Evolutionary conservation across 2,888 invertebrate species (phyloP).

Genomic region (Caenorhabditis imperialis): DNA sequence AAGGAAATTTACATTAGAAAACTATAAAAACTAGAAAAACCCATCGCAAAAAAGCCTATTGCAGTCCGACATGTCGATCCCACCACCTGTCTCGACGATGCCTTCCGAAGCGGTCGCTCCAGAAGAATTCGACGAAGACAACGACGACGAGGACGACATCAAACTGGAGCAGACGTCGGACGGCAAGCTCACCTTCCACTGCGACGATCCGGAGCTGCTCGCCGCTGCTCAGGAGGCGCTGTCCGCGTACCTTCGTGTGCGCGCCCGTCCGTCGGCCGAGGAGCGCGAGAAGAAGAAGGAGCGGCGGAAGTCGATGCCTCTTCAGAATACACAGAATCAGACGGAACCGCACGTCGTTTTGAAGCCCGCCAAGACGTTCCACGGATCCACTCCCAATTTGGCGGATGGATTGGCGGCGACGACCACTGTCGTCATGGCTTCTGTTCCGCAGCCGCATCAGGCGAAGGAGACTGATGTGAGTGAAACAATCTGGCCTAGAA

Average conservation of each 20-base stretch:
- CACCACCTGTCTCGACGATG: slow-evolving; percentile 15
- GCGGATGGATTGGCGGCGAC: slow-evolving; percentile 55
- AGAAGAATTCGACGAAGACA: slow-evolving; percentile 54
- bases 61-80: slow-evolving; percentile 33
- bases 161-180: slow-evolving; percentile 71
- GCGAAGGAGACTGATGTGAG: too few relatives aligned
- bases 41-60: neutral
- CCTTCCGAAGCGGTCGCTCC: slow-evolving; percentile 4
- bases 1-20: too few relatives aligned
- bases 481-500: too few relatives aligned
- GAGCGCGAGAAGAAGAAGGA: slow-evolving; percentile 69
- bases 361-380: slow-evolving; percentile 58
- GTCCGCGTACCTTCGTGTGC: slow-evolving; percentile 67
- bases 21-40: neutral
- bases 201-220: slow-evolving; percentile 71
- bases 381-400: slow-evolving; percentile 63
- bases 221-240: slow-evolving; percentile 74
- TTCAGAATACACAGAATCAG: slow-evolving; percentile 56
- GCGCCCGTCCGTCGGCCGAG: slow-evolving; percentile 62
- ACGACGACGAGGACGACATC: slow-evolving; percentile 67
- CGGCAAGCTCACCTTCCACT: slow-evolving; percentile 71
- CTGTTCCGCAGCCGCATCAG: neutral
- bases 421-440: slow-evolving; percentile 42
- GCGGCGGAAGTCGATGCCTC: slow-evolving; percentile 74
- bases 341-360: slow-evolving; percentile 44